Percentiles rank a stretch among this genome's conserved stretches.
phyloP scores from a whole-genome alignment of 2,888 invertebrate genomes.

The Maniola hyperantus region DNA sequence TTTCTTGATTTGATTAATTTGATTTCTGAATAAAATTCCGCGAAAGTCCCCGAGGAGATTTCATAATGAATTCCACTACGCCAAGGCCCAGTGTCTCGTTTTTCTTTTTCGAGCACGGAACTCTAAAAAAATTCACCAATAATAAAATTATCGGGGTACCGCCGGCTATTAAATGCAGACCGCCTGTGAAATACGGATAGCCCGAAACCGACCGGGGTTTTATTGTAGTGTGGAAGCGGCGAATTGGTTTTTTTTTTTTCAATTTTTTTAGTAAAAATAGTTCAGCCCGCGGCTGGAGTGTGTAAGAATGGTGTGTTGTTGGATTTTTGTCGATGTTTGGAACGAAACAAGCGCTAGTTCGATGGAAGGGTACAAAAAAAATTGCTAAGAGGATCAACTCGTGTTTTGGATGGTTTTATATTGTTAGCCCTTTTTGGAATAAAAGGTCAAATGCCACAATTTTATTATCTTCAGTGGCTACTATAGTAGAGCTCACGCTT shows the following conservation, averaged over 20 bases:
- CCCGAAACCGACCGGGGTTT: conserved; percentile 45
- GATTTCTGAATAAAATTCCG: too few relatives aligned
- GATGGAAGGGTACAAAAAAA: neutral
- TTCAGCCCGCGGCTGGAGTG: conserved; percentile 6
- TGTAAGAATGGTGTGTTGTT: conserved; percentile 10
- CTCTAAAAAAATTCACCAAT: conserved; percentile 69
- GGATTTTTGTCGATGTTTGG: conserved; percentile 13
- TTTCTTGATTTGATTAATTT: too few relatives aligned
- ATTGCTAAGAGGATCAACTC: neutral
- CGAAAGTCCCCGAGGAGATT: too few relatives aligned
- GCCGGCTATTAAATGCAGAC: conserved; percentile 79
- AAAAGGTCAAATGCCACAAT: too few relatives aligned
- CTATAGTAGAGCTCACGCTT: too few relatives aligned
- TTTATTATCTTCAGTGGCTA: too few relatives aligned
- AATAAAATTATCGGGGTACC: conserved; percentile 80
- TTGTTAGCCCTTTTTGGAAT: neutral
- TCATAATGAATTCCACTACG: too few relatives aligned
- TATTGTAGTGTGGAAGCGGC: conserved; percentile 26
- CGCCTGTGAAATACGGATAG: conserved; percentile 72
- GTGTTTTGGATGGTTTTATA: neutral
- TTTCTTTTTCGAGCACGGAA: neutral
- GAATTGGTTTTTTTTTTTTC: conserved; percentile 17
- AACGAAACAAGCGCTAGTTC: neutral
- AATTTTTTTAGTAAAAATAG: conserved; percentile 17
- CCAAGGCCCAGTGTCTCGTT: too few relatives aligned